phyloP scores from a whole-genome alignment of 2,113 vertebrate genomes.

The Thamnaconus septentrionalis region DNA sequence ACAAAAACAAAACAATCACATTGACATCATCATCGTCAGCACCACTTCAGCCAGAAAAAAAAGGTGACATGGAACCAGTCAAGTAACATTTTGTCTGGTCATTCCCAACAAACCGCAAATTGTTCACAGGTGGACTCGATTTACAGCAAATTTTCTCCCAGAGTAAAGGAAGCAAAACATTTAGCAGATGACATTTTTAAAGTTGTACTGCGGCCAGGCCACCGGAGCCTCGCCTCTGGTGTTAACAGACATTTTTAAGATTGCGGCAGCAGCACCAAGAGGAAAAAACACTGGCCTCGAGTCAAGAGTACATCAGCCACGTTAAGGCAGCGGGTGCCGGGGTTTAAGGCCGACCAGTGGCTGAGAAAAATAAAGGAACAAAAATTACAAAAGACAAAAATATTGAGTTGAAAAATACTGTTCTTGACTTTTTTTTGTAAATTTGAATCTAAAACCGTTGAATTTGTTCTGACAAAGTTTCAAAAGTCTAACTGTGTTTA shows the following conservation, averaged over 20 bases:
- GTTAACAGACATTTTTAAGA: too few relatives aligned
- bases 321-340: slow-evolving; percentile 50
- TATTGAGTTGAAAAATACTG: background rate
- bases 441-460: too few relatives aligned
- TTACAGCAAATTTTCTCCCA: background rate
- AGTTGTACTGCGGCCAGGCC: background rate
- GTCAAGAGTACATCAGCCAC: background rate
- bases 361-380: background rate
- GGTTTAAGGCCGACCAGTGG: slow-evolving; percentile 35
- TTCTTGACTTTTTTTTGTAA: too few relatives aligned
- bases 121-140: background rate
- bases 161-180: background rate
- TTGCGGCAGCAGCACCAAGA: background rate
- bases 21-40: background rate
- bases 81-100: background rate
- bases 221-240: background rate
- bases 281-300: background rate
- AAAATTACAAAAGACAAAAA: background rate
- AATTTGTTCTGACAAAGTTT: too few relatives aligned
- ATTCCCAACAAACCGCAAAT: too few relatives aligned
- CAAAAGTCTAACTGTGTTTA: too few relatives aligned
- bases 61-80: background rate
- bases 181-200: background rate
- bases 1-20: slow-evolving; percentile 1
- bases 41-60: background rate